These are phyloP conservation scores for Cettia cetti DNA, from an alignment of 2,113 vertebrate species.

Conservation along the genomic window DNA sequence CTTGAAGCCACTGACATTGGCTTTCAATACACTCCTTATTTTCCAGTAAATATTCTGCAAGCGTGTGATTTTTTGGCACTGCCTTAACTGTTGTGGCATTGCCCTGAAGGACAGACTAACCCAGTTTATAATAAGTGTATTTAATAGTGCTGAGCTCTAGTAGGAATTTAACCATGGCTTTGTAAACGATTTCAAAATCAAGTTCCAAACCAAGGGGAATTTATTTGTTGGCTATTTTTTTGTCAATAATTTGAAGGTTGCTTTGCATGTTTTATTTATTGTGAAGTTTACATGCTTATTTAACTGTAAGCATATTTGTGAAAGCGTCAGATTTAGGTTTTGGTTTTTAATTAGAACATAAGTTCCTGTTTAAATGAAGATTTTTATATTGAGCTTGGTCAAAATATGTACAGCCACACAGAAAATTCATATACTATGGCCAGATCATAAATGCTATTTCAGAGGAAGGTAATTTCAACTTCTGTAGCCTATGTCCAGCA, in stretches of 20 bases:
- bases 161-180: constrained; percentile 25
- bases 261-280: not conserved
- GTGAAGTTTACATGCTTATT: not conserved
- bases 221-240: not conserved
- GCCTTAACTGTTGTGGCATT: constrained; percentile 44
- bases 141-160: constrained; percentile 22
- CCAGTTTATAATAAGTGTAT: constrained; percentile 26
- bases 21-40: constrained; percentile 17
- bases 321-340: not conserved
- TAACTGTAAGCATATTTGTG: not conserved
- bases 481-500: not conserved
- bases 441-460: not conserved
- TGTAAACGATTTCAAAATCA: constrained; percentile 48
- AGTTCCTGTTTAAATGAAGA: not conserved
- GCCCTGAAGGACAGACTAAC: constrained; percentile 55
- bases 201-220: not conserved
- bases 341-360: not conserved
- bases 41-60: constrained; percentile 49
- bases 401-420: not conserved
- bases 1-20: not conserved
- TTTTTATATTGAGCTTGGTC: not conserved
- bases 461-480: not conserved
- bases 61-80: constrained; percentile 41
- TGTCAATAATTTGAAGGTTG: not conserved
- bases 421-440: not conserved